phyloP scores from a whole-genome alignment of 2,888 invertebrate species.

The Toxonevra muliebris region DNA sequence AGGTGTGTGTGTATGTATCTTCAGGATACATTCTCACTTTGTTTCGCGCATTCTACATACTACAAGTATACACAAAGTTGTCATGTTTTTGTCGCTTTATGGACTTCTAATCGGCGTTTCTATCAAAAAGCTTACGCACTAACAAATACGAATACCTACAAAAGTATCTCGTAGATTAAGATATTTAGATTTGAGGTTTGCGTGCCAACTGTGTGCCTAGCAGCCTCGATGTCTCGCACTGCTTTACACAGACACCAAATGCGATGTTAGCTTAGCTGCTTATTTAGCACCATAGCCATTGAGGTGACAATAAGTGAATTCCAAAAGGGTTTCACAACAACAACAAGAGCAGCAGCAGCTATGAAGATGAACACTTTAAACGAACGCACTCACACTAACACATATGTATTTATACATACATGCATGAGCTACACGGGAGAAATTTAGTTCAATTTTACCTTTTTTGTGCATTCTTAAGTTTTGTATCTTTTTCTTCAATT shows the following conservation, averaged over 20 bases:
- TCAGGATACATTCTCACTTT: constrained; percentile 3
- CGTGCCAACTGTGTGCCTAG: constrained; percentile 18
- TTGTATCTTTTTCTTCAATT: constrained; percentile 26
- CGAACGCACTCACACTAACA: neutral
- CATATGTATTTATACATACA: neutral
- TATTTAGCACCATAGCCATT: constrained; percentile 56
- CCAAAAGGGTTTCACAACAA: constrained; percentile 38
- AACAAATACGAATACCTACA: constrained; percentile 51
- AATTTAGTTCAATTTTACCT: constrained; percentile 58
- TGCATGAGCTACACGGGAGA: constrained; percentile 43
- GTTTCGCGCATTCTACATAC: constrained; percentile 13
- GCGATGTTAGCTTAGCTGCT: constrained; percentile 35
- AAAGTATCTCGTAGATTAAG: constrained; percentile 57
- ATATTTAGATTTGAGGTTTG: constrained; percentile 62
- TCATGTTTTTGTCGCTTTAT: constrained; percentile 67
- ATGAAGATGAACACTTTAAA: neutral
- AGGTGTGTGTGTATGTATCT: too few species aligned
- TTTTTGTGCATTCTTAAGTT: constrained; percentile 49
- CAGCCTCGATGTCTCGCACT: too few species aligned
- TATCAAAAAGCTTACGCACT: constrained; percentile 66
- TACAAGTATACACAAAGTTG: constrained; percentile 50
- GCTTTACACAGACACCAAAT: constrained; percentile 19
- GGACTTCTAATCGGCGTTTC: constrained; percentile 66
- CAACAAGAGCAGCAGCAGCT: constrained; percentile 30
- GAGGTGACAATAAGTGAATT: constrained; percentile 60